Evolutionary conservation across 2,888 invertebrate species (phyloP), one percentile per base, ranked within the genome.

Genomic region (Tachina lurida): DNA sequence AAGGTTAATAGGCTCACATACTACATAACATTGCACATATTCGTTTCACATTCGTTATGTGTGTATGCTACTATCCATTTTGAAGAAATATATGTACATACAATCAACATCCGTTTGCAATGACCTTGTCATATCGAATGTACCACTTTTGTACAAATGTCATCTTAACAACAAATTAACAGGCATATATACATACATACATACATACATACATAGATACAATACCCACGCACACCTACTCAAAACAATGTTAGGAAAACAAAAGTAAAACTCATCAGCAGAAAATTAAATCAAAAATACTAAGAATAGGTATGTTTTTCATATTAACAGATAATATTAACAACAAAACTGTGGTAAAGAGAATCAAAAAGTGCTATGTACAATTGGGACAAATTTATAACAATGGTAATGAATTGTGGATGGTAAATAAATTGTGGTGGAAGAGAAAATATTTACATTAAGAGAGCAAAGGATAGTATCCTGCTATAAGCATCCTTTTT

Each of bases 61-160:
- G n/a, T 58, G 39, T 60, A 12, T 41, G 41, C 17, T 8, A 1
- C 7, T 43, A 12, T 41, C 1, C 54, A 41, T 63, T 45, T 22
- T 63, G 19, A 8, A 63, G 10, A 41, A 45, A 43, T 2, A 43
- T 31, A 22, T 1, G 2, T 7, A 49, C n/a, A 1, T 7, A 49
- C n/a, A 43, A 17, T 15, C 19, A 70, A 74, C 77, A 82, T 74
- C 58, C 77, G 67, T 70, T 85, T 82, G 63, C 78, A 82, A 82
- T 85, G 85, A 85, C 85, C 85, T 85, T 85, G 85, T 75, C 85
- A 65, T 39, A 78, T 63, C 78, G 58, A 82, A 70, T 85, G 82
- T 78, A 63, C 70, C 63, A 68, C 63, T 71, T 82, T 71, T 63
- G 56, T 43, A 39, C 63, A 77, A 65, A 65, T 84, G 81, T 84